phyloP scores from a whole-genome alignment of 1,140 invertebrate species.

The Lasioglossum baleicum region DNA sequence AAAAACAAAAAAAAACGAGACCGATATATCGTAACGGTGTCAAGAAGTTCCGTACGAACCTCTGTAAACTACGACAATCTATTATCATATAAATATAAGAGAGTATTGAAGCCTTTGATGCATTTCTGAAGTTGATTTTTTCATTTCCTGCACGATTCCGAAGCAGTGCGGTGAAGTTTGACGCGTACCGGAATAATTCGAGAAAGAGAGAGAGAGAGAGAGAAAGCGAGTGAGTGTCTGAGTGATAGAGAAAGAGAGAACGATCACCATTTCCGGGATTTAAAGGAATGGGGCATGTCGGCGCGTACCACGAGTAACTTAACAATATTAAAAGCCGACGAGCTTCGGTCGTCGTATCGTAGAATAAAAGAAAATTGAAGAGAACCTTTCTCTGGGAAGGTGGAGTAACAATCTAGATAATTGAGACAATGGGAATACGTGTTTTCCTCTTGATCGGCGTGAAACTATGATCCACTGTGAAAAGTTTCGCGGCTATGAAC shows the following conservation, averaged over 20 bases:
- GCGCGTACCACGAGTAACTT: neutral
- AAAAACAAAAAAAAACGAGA: neutral
- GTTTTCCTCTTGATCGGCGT: neutral
- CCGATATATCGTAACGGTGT: slow-evolving; percentile 10
- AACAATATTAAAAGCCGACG: neutral
- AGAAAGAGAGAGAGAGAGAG: neutral
- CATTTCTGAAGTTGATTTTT: slow-evolving; percentile 10
- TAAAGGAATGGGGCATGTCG: neutral
- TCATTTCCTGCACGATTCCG: slow-evolving; percentile 3
- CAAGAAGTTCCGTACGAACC: slow-evolving; percentile 13
- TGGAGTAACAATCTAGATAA: neutral
- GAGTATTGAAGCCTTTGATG: neutral
- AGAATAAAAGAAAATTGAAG: neutral
- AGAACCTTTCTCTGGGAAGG: too few relatives aligned
- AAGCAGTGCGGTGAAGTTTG: slow-evolving; percentile 20
- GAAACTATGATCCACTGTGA: neutral
- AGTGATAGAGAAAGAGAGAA: neutral
- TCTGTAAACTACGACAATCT: slow-evolving; percentile 11
- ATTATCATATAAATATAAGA: neutral
- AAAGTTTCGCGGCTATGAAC: neutral
- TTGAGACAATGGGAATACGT: neutral
- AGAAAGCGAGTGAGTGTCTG: neutral
- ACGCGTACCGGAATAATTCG: neutral
- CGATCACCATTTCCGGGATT: slow-evolving; percentile 1
- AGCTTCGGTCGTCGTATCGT: too few relatives aligned